Percentiles rank a stretch among this genome's conserved stretches.
phyloP scores from a whole-genome alignment of 2,113 vertebrate species.

The Pterophyllum scalare region DNA sequence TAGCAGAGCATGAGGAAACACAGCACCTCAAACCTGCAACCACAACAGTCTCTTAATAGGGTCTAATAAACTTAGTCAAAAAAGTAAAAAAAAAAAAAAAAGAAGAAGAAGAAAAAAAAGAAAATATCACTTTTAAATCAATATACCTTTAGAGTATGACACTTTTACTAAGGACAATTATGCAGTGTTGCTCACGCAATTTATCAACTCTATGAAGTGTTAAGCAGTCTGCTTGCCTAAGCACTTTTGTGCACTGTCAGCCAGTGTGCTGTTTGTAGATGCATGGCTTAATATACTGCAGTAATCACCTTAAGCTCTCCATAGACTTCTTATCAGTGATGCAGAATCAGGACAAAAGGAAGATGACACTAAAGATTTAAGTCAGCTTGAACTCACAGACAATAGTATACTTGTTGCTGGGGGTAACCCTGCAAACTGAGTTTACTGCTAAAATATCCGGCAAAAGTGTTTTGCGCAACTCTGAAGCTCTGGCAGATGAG shows the following conservation, averaged over 20 bases:
- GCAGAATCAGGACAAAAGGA: neutral
- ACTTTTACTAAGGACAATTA: neutral
- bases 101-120: neutral
- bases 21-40: constrained; percentile 93
- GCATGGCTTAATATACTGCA: neutral
- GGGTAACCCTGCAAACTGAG: neutral
- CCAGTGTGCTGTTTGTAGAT: constrained; percentile 6
- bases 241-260: constrained; percentile 14
- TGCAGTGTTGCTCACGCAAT: constrained; percentile 5
- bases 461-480: neutral
- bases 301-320: neutral
- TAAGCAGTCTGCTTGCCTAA: constrained; percentile 9
- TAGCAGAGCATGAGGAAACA: constrained; percentile 99
- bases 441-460: neutral
- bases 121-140: neutral
- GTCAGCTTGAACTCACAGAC: neutral
- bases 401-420: neutral
- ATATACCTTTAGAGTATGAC: neutral
- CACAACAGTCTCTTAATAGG: neutral
- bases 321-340: neutral
- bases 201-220: constrained; percentile 27
- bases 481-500: neutral
- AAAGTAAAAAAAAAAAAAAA: neutral
- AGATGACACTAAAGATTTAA: neutral
- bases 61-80: neutral